A percentile compares a stretch with the other conserved stretches of the same genome.
These are phyloP conservation scores for Chrosomus eos DNA, from an alignment of 2,797 vertebrate genomes.

Conservation along the genomic window DNA sequence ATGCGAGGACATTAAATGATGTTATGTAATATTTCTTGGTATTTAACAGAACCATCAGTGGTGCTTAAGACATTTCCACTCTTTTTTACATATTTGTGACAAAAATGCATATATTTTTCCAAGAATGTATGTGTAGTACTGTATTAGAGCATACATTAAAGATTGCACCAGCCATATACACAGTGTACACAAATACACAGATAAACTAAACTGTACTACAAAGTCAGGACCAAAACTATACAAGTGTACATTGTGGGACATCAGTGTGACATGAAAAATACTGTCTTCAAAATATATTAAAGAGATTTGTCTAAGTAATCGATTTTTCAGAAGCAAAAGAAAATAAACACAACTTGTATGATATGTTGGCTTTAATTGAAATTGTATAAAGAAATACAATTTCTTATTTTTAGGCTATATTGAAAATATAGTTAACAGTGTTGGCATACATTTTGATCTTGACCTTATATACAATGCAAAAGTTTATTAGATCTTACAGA, in stretches of 20 bases:
- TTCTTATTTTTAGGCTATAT: neutral
- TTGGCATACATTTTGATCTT: slow-evolving; percentile 22
- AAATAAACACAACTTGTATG: neutral
- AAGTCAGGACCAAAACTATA: slow-evolving; percentile 46
- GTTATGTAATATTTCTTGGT: slow-evolving; percentile 32
- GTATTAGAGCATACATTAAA: slow-evolving; percentile 36
- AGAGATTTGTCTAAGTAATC: neutral
- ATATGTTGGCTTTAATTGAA: neutral
- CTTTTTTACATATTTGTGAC: slow-evolving; percentile 57
- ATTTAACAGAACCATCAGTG: slow-evolving; percentile 49
- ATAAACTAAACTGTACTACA: slow-evolving; percentile 28
- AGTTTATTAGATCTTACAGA: slow-evolving; percentile 21
- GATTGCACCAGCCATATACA: slow-evolving; percentile 44
- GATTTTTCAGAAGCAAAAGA: neutral
- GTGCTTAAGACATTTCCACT: slow-evolving; percentile 46
- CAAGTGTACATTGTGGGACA: slow-evolving; percentile 41
- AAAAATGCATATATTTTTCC: slow-evolving; percentile 62
- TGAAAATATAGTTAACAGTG: slow-evolving; percentile 5
- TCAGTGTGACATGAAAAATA: neutral
- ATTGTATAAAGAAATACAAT: slow-evolving; percentile 9
- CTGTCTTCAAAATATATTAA: slow-evolving; percentile 19
- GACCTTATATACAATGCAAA: slow-evolving; percentile 70
- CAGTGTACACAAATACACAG: slow-evolving; percentile 48
- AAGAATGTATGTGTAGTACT: slow-evolving; percentile 45
- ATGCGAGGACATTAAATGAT: slow-evolving; percentile 25